Evolutionary conservation across 2,888 invertebrate genomes (phyloP).

Genomic region (Euplagia quadripunctaria): DNA sequence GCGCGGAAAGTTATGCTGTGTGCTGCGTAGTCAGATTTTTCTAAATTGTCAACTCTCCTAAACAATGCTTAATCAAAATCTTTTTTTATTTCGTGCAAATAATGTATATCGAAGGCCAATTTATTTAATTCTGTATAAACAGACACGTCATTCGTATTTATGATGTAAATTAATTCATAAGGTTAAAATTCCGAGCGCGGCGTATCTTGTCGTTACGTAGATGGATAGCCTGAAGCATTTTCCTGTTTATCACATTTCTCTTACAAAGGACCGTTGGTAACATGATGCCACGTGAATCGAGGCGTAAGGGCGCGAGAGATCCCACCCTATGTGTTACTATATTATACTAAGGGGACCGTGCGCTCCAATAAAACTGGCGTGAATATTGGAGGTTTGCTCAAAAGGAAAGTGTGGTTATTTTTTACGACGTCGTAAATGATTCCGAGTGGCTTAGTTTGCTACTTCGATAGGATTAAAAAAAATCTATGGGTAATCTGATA

Average conservation of each 20-base stretch:
- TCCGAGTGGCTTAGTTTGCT: constrained; percentile 48
- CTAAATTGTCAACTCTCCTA: background rate
- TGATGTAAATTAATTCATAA: constrained; percentile 42
- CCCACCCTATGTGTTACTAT: constrained; percentile 55
- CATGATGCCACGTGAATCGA: constrained; percentile 64
- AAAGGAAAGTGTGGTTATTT: constrained; percentile 57
- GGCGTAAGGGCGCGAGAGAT: constrained; percentile 61
- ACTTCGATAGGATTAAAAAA: constrained; percentile 46
- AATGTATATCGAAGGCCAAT: constrained; percentile 30
- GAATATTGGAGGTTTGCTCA: constrained; percentile 51
- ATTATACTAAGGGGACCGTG: constrained; percentile 41
- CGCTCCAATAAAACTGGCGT: constrained; percentile 50
- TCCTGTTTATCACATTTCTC: constrained; percentile 69
- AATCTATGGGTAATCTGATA: constrained; percentile 17
- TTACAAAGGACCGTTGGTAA: constrained; percentile 60
- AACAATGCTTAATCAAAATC: constrained; percentile 4
- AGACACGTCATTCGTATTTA: constrained; percentile 43
- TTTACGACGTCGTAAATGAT: constrained; percentile 57
- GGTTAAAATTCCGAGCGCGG: constrained; percentile 31
- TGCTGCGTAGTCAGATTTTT: background rate
- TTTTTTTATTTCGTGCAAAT: constrained; percentile 30
- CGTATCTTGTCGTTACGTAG: constrained; percentile 21
- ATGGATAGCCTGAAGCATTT: constrained; percentile 59
- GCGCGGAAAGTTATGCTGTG: background rate
- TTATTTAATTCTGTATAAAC: constrained; percentile 51